Percentiles rank a stretch among this genome's conserved stretches.
phyloP scores from a whole-genome alignment of 2,888 invertebrate genomes.

The Stegophylla sp. region DNA sequence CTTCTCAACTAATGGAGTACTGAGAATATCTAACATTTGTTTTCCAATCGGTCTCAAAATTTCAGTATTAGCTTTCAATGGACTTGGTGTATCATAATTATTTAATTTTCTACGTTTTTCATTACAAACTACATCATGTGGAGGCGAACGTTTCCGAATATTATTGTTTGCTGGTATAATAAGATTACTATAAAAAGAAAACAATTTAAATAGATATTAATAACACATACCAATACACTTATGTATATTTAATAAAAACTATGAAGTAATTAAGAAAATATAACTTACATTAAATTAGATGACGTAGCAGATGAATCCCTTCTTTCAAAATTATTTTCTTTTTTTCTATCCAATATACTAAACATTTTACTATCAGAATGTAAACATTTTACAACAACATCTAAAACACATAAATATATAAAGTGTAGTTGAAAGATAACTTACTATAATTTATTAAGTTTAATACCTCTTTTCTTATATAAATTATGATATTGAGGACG shows the following conservation, averaged over 20 bases:
- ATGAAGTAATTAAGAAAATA: background rate
- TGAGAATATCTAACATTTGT: constrained; percentile 34
- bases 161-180: background rate
- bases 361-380: constrained; percentile 26
- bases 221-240: background rate
- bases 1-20: constrained; percentile 50
- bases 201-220: background rate
- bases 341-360: background rate
- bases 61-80: background rate
- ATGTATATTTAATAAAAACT: background rate
- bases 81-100: background rate
- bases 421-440: background rate
- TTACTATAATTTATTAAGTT: background rate
- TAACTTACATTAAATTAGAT: constrained; percentile 31
- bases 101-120: constrained; percentile 43
- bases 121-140: background rate
- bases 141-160: constrained; percentile 8
- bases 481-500: background rate
- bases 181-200: constrained; percentile 21
- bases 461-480: constrained; percentile 33
- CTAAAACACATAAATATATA: background rate
- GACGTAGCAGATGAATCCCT: background rate
- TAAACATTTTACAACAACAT: background rate
- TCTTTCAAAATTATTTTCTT: background rate
- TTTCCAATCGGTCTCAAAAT: background rate